Evolutionary conservation across 2,797 vertebrate genomes (phyloP).

Genomic region (Bovichtus diacanthus): DNA sequence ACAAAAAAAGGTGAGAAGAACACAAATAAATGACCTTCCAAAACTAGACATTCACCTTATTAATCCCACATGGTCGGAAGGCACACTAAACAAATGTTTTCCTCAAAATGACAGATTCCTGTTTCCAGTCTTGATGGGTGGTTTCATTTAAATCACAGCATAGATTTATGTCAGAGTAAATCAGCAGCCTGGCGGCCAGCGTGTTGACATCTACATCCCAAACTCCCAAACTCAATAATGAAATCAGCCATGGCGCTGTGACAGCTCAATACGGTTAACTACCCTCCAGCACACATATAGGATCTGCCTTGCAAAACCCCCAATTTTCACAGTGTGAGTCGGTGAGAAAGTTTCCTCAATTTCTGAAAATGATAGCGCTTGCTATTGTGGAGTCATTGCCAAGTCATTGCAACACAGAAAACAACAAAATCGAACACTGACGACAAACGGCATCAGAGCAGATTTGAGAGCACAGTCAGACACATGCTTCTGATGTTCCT

Average conservation of each 20-base stretch:
- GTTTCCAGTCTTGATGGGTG: slow-evolving; percentile 22
- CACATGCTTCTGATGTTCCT: neutral
- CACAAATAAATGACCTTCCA: slow-evolving; percentile 13
- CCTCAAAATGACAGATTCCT: slow-evolving; percentile 47
- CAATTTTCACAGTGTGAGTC: neutral
- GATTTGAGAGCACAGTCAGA: neutral
- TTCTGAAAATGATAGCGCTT: neutral
- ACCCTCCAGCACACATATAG: slow-evolving; percentile 22
- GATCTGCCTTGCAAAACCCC: neutral
- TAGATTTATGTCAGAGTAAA: slow-evolving; percentile 69
- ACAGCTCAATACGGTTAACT: slow-evolving; percentile 64
- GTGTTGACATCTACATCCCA: slow-evolving; percentile 67
- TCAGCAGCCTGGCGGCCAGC: slow-evolving; percentile 58
- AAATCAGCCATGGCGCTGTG: slow-evolving; percentile 64
- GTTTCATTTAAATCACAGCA: slow-evolving; percentile 72
- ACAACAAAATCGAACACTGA: neutral
- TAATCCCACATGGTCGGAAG: slow-evolving; percentile 15
- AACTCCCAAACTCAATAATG: slow-evolving; percentile 65
- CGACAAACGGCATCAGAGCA: neutral
- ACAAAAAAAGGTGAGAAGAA: neutral
- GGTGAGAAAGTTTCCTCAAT: neutral
- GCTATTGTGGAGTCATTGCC: neutral
- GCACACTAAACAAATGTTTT: slow-evolving; percentile 57
- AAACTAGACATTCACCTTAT: slow-evolving; percentile 12
- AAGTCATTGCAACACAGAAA: neutral